Conservation (phyloP, 2,113 vertebrate species). For the Columbina picui region DNA sequence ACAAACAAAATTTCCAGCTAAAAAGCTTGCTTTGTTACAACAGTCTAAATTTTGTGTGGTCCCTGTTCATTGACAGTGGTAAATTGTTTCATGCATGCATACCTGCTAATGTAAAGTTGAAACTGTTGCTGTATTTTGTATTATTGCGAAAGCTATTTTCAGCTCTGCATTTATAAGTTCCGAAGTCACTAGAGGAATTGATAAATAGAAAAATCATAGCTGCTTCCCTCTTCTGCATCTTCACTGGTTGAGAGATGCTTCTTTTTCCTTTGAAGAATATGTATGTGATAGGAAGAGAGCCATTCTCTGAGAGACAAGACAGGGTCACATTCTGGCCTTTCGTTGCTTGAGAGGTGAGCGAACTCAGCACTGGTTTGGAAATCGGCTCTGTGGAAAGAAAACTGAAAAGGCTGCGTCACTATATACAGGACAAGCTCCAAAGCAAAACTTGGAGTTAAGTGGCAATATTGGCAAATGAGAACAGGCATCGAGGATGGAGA, state of each 20-base stretch:
- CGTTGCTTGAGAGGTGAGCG: neutral
- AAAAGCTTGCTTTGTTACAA: neutral
- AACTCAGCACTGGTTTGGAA: conserved; percentile 41
- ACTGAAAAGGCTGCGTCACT: neutral
- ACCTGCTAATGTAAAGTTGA: conserved; percentile 58
- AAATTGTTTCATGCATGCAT: neutral
- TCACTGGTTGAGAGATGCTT: neutral
- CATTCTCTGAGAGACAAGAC: neutral
- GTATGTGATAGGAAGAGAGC: conserved; percentile 57
- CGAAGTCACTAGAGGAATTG: neutral
- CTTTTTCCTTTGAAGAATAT: conserved; percentile 40
- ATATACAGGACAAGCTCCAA: neutral
- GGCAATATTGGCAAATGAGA: neutral
- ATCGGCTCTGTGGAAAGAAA: conserved; percentile 45
- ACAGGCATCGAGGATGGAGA: neutral
- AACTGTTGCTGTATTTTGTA: conserved; percentile 35
- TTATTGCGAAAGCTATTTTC: neutral
- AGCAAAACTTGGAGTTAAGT: neutral
- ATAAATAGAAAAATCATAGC: conserved; percentile 48
- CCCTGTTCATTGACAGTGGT: neutral
- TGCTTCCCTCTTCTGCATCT: neutral
- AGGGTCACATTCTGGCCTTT: conserved; percentile 14
- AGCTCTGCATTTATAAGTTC: conserved; percentile 64
- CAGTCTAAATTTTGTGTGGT: neutral
- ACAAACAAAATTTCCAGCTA: neutral